Percentiles rank a stretch among this genome's conserved stretches.
These are phyloP conservation scores for Smithornis capensis DNA, from an alignment of 2,113 vertebrate genomes.

Conservation along the genomic window DNA sequence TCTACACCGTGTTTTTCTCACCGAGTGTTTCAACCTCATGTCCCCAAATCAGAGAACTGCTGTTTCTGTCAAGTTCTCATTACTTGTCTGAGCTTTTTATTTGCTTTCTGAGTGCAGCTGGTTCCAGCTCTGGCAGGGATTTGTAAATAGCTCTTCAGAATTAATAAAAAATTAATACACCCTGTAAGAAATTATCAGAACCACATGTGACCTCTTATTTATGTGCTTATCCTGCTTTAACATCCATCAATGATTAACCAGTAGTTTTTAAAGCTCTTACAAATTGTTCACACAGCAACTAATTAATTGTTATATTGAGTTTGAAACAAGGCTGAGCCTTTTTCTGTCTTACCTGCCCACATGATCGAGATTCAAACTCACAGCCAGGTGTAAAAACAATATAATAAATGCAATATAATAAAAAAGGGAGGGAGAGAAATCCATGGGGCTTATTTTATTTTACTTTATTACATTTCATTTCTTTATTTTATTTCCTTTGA, in stretches of 20 bases:
- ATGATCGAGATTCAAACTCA: not conserved
- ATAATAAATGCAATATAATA: not conserved
- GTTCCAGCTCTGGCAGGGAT: not conserved
- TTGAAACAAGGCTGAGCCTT: not conserved
- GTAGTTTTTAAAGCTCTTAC: not conserved
- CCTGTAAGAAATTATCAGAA: not conserved
- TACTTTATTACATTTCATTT: not conserved
- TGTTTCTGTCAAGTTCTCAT: not conserved
- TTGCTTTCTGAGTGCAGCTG: not conserved
- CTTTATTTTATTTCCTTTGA: not conserved
- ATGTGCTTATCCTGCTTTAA: conserved; percentile 22
- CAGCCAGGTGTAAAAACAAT: not conserved
- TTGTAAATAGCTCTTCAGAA: conserved; percentile 9
- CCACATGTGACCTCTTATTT: conserved; percentile 32
- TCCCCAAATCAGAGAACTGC: not conserved
- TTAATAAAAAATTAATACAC: conserved; percentile 7
- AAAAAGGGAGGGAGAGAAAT: not conserved
- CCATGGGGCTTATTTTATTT: not conserved
- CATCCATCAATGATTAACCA: conserved; percentile 41
- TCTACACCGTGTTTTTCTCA: rapidly evolving
- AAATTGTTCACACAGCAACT: not conserved
- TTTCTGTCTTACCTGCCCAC: not conserved
- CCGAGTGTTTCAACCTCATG: not conserved
- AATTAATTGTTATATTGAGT: not conserved
- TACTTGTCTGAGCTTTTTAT: not conserved